Conservation (phyloP, 1,140 invertebrate species). For the Brachionus rotundiformis region DNA sequence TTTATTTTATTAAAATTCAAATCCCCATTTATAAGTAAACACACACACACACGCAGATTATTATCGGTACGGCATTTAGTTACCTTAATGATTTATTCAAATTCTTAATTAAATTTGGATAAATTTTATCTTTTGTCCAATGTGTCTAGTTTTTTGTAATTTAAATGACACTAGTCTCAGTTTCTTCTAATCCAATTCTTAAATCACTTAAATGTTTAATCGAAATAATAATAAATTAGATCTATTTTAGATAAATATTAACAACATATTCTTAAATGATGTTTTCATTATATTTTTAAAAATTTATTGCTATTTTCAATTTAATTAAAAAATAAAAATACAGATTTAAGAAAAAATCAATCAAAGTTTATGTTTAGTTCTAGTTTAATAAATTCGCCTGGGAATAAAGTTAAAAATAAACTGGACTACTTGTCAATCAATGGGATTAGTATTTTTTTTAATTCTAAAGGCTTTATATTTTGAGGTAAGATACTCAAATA, state of each 20-base stretch:
- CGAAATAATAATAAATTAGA: background rate
- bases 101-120: conserved; percentile 1
- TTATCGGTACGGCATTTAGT: background rate
- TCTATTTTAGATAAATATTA: background rate
- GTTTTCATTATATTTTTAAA: background rate
- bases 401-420: background rate
- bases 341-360: too few relatives aligned
- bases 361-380: background rate
- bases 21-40: background rate
- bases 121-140: conserved; percentile 7
- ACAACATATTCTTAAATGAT: background rate
- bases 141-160: background rate
- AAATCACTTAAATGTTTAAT: background rate
- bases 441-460: background rate
- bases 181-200: background rate
- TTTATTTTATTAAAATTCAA: conserved; percentile 14
- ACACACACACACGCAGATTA: background rate
- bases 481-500: background rate
- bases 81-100: conserved; percentile 1
- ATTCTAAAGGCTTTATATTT: background rate
- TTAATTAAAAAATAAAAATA: conserved; percentile 1
- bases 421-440: background rate
- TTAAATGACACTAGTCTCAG: background rate
- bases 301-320: background rate
- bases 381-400: background rate